Conservation (phyloP, 2,797 vertebrate species). For the Falco biarmicus region DNA sequence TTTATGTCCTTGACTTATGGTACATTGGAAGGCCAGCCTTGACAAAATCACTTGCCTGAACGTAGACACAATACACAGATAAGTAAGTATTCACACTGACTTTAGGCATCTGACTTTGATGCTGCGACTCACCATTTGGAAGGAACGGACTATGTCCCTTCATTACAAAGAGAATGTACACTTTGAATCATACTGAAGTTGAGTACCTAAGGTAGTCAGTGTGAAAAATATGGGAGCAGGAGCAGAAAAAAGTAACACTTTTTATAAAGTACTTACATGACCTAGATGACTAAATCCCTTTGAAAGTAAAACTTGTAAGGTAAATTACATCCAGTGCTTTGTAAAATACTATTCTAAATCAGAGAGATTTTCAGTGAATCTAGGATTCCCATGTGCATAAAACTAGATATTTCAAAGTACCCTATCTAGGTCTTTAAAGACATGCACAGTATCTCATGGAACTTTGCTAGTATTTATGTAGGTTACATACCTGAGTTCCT, state of each 20-base stretch:
- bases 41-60: background rate
- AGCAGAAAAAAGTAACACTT: background rate
- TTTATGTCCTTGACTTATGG: background rate
- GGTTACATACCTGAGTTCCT: background rate
- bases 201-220: background rate
- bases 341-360: background rate
- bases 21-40: background rate
- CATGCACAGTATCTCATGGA: background rate
- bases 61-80: background rate
- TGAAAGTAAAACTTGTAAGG: background rate
- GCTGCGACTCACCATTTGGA: background rate
- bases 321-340: background rate
- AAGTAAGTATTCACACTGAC: background rate
- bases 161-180: background rate
- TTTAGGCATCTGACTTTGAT: background rate
- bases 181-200: background rate
- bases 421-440: background rate
- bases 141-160: background rate
- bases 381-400: background rate
- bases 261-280: background rate
- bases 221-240: background rate
- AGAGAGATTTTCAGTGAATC: background rate
- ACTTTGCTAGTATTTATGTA: background rate
- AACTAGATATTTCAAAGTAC: background rate
- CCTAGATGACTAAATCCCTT: slow-evolving; percentile 12